Percentiles rank a stretch among this genome's conserved stretches.
These are phyloP conservation scores for Pseudochirops corinnae DNA, from an alignment of 2,797 vertebrate genomes.

Conservation along the genomic window DNA sequence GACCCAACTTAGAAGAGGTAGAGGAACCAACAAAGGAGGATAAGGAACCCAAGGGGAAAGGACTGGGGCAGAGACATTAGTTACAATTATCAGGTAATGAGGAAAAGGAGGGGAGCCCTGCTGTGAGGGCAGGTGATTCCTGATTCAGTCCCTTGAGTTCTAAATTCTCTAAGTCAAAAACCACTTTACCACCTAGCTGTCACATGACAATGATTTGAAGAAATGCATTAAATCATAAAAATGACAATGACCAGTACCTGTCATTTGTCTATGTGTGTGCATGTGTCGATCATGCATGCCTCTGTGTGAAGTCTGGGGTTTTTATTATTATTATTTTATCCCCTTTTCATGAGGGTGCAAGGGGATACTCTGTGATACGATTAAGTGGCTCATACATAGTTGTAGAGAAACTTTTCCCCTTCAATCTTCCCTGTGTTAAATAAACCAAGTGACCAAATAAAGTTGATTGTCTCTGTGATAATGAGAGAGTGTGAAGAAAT, in stretches of 20 bases:
- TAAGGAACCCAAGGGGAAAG: neutral
- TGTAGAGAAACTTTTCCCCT: neutral
- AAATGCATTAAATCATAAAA: neutral
- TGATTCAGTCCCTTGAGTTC: neutral
- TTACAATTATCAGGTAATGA: neutral
- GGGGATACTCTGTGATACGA: fast-evolving
- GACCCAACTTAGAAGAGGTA: neutral
- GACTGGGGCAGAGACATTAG: neutral
- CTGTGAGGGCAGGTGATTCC: neutral
- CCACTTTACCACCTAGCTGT: neutral
- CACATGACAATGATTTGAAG: neutral
- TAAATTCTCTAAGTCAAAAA: neutral
- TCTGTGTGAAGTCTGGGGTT: neutral
- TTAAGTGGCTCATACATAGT: neutral
- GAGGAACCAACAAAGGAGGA: neutral
- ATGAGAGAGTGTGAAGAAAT: neutral
- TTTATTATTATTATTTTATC: neutral
- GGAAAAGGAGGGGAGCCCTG: neutral
- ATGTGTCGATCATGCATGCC: neutral
- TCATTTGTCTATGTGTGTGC: neutral
- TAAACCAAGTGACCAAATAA: neutral
- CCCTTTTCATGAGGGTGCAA: neutral
- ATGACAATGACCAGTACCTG: neutral
- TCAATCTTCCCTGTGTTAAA: neutral
- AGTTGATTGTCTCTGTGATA: neutral